These are phyloP conservation scores for Hyperoplus lanceolatus DNA, from an alignment of 2,797 vertebrate genomes.

Conservation along the genomic window DNA sequence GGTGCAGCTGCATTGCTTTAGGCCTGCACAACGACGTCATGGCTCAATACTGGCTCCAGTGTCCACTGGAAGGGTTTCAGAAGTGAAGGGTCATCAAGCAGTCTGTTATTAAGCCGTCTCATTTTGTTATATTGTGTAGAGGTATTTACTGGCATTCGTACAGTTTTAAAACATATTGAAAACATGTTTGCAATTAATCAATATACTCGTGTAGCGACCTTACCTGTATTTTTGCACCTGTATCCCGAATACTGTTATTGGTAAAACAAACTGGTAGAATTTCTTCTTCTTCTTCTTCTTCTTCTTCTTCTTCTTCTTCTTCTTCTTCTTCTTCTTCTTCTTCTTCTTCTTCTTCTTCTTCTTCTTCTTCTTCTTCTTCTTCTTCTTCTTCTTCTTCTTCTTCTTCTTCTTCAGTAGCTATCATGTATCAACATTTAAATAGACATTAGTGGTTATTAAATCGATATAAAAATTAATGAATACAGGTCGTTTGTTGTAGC, in stretches of 20 bases:
- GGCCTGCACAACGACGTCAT: not conserved
- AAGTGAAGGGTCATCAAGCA: not conserved
- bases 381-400: too few relatives aligned
- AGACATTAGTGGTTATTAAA: not conserved
- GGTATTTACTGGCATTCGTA: not conserved
- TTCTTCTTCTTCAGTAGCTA: not conserved
- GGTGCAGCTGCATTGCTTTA: not conserved
- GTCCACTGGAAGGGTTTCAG: not conserved
- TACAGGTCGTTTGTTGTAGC: conserved; percentile 8
- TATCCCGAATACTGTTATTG: not conserved
- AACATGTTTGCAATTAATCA: not conserved
- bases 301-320: too few relatives aligned
- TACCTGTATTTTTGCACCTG: not conserved
- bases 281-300: not conserved
- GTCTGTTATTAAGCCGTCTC: not conserved
- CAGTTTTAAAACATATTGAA: not conserved
- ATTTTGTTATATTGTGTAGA: not conserved
- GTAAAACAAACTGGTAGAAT: not conserved
- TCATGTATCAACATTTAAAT: not conserved
- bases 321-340: too few relatives aligned
- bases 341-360: too few relatives aligned
- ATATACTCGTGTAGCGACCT: not conserved
- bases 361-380: too few relatives aligned
- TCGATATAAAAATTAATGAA: not conserved
- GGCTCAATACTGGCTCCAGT: not conserved